Conservation (phyloP, 2,797 vertebrate species). For the Lemur catta region DNA sequence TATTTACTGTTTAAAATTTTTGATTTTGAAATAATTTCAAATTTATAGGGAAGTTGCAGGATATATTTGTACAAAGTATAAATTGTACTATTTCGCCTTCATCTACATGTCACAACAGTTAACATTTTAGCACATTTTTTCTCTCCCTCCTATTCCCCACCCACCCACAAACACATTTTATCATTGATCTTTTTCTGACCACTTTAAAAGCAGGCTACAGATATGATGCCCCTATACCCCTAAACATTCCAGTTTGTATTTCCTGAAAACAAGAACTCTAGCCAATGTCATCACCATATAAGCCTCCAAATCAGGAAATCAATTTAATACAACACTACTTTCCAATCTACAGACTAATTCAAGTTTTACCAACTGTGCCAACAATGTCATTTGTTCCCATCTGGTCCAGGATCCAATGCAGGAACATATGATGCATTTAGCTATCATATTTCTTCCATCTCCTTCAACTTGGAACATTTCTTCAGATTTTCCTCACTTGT, state of each 20-base stretch:
- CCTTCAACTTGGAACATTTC: neutral
- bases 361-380: neutral
- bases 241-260: neutral
- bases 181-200: neutral
- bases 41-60: neutral
- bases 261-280: neutral
- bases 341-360: neutral
- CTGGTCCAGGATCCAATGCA: neutral
- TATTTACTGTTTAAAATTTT: neutral
- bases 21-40: constrained; percentile 15
- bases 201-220: neutral
- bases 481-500: neutral
- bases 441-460: neutral
- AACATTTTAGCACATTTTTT: neutral
- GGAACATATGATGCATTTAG: neutral
- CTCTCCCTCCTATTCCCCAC: neutral
- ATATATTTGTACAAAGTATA: neutral
- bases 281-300: neutral
- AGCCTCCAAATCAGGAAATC: neutral
- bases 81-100: neutral
- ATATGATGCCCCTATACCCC: neutral
- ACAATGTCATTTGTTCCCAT: neutral
- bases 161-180: neutral
- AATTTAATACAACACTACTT: neutral
- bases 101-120: neutral